These are phyloP conservation scores for Pteronura brasiliensis DNA, from an alignment of 2,113 vertebrate species.

Conservation along the genomic window DNA sequence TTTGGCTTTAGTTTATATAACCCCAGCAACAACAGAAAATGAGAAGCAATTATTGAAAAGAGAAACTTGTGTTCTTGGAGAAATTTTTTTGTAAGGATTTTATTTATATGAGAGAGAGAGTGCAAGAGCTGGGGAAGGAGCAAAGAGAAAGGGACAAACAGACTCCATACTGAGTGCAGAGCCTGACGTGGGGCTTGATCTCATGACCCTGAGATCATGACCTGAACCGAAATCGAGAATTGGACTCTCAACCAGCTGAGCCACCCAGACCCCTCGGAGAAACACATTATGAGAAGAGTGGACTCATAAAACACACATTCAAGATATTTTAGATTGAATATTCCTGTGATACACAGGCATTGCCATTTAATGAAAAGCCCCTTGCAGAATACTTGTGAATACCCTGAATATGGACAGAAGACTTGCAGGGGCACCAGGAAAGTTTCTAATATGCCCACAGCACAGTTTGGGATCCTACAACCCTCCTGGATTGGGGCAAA, in stretches of 20 bases:
- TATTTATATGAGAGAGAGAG: neutral
- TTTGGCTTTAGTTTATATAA: neutral
- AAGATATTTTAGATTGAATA: conserved; percentile 24
- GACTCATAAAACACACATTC: neutral
- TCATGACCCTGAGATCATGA: neutral
- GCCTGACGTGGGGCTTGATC: neutral
- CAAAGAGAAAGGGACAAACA: neutral
- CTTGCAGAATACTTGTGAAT: neutral
- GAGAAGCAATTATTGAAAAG: neutral
- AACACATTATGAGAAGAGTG: neutral
- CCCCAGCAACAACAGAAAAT: neutral
- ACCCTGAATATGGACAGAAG: neutral
- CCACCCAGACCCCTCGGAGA: neutral
- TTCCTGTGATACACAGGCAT: neutral
- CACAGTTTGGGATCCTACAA: rapidly evolving
- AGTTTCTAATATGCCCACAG: neutral
- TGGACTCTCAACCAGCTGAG: neutral
- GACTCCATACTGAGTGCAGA: neutral
- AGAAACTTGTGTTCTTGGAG: neutral
- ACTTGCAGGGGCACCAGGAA: neutral
- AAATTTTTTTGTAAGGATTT: neutral
- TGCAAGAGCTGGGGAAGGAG: neutral
- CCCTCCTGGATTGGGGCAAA: neutral
- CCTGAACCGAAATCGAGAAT: neutral
- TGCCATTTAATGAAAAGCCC: neutral